Conservation (phyloP, 2,888 invertebrate genomes). For the Ramazzottius varieornatus region DNA sequence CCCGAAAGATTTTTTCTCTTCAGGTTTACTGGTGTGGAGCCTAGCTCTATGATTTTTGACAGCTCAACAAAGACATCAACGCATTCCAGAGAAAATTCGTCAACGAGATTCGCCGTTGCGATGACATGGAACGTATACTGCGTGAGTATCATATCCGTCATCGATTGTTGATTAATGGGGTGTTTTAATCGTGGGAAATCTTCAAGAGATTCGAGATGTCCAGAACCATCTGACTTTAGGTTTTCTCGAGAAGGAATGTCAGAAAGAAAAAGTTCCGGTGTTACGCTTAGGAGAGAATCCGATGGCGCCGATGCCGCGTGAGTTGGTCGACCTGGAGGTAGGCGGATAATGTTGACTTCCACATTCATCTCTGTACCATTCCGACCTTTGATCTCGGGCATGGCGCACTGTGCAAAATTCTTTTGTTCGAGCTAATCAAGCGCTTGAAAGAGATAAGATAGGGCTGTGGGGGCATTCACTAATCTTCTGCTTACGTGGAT, state of each 20-base stretch:
- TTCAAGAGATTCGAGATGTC: too few relatives aligned
- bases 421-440: neutral
- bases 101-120: conserved; percentile 83
- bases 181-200: too few relatives aligned
- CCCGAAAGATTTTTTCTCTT: neutral
- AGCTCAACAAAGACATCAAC: conserved; percentile 90
- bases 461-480: too few relatives aligned
- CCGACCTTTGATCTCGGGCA: neutral
- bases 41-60: too few relatives aligned
- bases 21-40: neutral
- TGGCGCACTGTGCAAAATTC: too few relatives aligned
- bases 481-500: too few relatives aligned
- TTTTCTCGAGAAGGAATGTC: conserved; percentile 20
- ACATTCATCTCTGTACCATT: neutral
- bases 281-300: conserved; percentile 22
- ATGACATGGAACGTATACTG: conserved; percentile 48
- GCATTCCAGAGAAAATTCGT: conserved; percentile 96
- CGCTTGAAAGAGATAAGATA: too few relatives aligned
- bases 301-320: conserved; percentile 21
- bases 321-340: conserved; percentile 22
- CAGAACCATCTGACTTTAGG: too few relatives aligned
- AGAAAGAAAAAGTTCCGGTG: conserved; percentile 21
- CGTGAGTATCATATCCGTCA: neutral
- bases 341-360: conserved; percentile 1
- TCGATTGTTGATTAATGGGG: neutral